phyloP scores from a whole-genome alignment of 2,797 vertebrate species.

The Danio tinwini region DNA sequence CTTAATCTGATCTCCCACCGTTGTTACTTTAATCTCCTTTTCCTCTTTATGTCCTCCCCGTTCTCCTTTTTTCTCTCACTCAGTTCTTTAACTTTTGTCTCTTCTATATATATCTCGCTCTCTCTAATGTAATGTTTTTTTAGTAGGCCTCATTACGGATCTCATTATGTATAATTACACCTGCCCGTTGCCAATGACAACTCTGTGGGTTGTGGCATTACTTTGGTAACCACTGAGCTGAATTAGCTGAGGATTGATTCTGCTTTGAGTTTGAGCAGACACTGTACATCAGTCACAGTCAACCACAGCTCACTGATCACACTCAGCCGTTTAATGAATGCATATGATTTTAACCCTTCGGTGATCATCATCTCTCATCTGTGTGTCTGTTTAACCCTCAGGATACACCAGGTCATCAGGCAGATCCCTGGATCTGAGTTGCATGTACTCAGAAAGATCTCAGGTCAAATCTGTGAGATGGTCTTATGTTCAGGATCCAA shows the following conservation, averaged over 20 bases:
- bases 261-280: constrained; percentile 77
- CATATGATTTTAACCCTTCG: constrained; percentile 78
- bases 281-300: constrained; percentile 79
- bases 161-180: constrained; percentile 85
- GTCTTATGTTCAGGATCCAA: constrained; percentile 68
- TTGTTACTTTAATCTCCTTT: constrained; percentile 27
- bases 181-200: constrained; percentile 75
- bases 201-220: constrained; percentile 73
- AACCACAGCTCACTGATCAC: constrained; percentile 70
- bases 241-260: constrained; percentile 82
- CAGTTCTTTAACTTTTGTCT: constrained; percentile 1
- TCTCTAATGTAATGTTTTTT: constrained; percentile 55
- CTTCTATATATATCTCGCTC: constrained; percentile 39
- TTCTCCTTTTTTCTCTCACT: constrained; percentile 24
- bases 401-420: constrained; percentile 38
- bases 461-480: constrained; percentile 65
- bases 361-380: constrained; percentile 33
- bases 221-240: constrained; percentile 68
- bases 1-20: constrained; percentile 7
- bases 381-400: constrained; percentile 54
- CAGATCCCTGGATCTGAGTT: constrained; percentile 65
- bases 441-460: constrained; percentile 66
- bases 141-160: constrained; percentile 77
- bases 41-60: not conserved
- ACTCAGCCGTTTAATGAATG: constrained; percentile 78